phyloP scores from a whole-genome alignment of 1,140 invertebrate genomes.

The Sweltsa coloradensis region DNA sequence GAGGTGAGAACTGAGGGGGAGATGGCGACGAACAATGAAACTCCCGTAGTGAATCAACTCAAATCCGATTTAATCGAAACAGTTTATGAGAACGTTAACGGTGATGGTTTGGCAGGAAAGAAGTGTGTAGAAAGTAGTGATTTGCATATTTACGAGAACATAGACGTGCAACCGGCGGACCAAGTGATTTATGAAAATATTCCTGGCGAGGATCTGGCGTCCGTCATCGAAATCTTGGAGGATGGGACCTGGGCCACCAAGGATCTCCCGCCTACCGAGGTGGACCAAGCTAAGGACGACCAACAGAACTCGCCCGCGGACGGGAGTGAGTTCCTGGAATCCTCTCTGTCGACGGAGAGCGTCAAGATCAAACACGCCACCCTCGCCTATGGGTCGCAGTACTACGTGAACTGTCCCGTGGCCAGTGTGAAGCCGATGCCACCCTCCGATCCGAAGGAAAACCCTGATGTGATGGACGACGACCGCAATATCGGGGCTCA shows the following conservation, averaged over 20 bases:
- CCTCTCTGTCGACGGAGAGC: not conserved
- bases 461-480: too few species aligned
- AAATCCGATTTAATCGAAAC: too few species aligned
- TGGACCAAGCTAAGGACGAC: constrained; percentile 8
- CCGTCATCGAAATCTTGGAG: constrained; percentile 19
- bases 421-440: constrained; percentile 9
- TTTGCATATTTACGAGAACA: too few species aligned
- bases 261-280: not conserved
- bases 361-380: constrained; percentile 6
- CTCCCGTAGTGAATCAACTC: too few species aligned
- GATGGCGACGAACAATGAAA: not conserved
- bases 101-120: not conserved
- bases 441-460: not conserved
- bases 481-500: constrained; percentile 19
- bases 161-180: too few species aligned
- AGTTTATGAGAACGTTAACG: too few species aligned
- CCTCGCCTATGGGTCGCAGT: constrained; percentile 12
- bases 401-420: constrained; percentile 14
- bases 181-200: too few species aligned
- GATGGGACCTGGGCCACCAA: constrained; percentile 17
- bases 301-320: not conserved
- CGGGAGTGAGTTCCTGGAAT: not conserved
- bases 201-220: too few species aligned
- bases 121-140: not conserved
- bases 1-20: too few species aligned